phyloP scores from a whole-genome alignment of 2,797 vertebrate species.

The Perodicticus potto region DNA sequence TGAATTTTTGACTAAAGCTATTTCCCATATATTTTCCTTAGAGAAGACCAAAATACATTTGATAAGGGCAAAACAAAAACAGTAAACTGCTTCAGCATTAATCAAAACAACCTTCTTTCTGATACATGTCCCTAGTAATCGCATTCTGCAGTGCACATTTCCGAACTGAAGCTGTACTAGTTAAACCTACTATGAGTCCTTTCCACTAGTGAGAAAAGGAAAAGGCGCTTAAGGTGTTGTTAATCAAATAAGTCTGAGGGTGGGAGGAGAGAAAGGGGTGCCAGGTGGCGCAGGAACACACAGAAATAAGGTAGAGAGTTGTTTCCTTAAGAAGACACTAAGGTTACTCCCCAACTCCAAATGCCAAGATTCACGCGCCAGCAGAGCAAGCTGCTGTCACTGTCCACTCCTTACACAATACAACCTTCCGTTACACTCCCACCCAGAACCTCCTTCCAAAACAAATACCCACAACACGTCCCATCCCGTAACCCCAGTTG shows the following conservation, averaged over 20 bases:
- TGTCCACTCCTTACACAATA: not conserved
- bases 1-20: not conserved
- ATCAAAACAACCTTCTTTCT: not conserved
- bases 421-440: not conserved
- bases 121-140: not conserved
- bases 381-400: not conserved
- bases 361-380: not conserved
- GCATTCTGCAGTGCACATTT: not conserved
- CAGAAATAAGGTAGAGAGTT: conserved; percentile 45
- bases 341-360: conserved; percentile 53
- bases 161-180: not conserved
- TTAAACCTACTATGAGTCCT: not conserved
- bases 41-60: not conserved
- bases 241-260: not conserved
- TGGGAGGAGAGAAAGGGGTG: not conserved
- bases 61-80: not conserved
- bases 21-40: conserved; percentile 25
- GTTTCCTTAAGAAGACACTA: conserved; percentile 14
- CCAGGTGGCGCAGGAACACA: conserved; percentile 65
- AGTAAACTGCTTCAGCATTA: not conserved
- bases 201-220: not conserved
- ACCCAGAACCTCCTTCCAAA: not conserved
- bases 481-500: not conserved
- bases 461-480: not conserved
- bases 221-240: not conserved